Conservation (phyloP, 2,888 invertebrate genomes). For the Temnothorax unifasciatus region DNA sequence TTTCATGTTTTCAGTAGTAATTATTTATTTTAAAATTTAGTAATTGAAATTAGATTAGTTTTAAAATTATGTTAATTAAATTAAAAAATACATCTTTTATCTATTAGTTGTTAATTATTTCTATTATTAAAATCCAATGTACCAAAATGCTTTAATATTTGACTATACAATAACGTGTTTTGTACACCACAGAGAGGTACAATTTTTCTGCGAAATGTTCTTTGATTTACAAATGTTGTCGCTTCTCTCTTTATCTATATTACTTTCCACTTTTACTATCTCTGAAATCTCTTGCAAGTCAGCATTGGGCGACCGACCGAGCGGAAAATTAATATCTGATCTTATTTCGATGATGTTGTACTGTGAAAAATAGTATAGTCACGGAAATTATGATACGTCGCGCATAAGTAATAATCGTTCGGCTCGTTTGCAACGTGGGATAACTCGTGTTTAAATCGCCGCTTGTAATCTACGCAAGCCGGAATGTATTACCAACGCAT, state of each 20-base stretch:
- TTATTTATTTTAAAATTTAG: neutral
- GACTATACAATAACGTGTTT: neutral
- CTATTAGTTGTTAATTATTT: neutral
- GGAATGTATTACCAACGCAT: neutral
- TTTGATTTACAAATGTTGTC: neutral
- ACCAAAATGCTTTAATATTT: neutral
- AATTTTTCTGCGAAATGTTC: neutral
- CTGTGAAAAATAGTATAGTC: neutral
- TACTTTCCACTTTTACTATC: neutral
- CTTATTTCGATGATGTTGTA: slow-evolving; percentile 23
- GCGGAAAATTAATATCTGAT: neutral
- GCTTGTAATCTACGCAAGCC: slow-evolving; percentile 1
- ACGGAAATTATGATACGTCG: slow-evolving; percentile 14
- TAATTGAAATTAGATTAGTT: neutral
- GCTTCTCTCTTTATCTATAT: neutral
- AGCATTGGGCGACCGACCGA: neutral
- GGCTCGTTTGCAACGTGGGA: slow-evolving; percentile 26
- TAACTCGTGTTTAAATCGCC: slow-evolving; percentile 39
- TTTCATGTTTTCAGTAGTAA: neutral
- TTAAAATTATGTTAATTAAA: slow-evolving; percentile 20
- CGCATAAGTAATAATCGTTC: slow-evolving; percentile 29
- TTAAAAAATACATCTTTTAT: slow-evolving; percentile 4
- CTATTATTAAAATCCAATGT: neutral
- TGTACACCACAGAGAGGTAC: neutral
- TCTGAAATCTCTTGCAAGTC: slow-evolving; percentile 8